Conservation (phyloP, 2,113 vertebrate genomes). For the Aspidoscelis tigris region DNA sequence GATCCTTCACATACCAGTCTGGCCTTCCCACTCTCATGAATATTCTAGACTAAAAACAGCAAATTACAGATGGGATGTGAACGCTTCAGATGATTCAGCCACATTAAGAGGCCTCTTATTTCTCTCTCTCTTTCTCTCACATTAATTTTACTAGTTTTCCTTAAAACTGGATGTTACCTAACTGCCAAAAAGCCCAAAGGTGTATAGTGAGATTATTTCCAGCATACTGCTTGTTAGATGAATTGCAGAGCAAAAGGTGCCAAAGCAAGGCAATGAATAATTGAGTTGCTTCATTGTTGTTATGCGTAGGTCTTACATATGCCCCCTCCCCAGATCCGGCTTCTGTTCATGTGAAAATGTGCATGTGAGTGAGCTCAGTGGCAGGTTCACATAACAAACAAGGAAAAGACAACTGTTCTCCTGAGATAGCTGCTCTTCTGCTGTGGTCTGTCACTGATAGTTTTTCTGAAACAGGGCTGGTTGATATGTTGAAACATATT, state of each 20-base stretch:
- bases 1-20: too few species aligned
- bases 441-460: neutral
- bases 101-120: constrained; percentile 40
- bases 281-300: neutral
- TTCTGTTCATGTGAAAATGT: constrained; percentile 8
- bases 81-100: constrained; percentile 4
- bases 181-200: constrained; percentile 6
- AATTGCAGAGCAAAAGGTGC: constrained; percentile 59
- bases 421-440: neutral
- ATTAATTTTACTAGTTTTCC: constrained; percentile 1
- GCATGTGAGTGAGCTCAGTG: too few species aligned
- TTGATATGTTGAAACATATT: neutral
- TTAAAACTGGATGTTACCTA: constrained; percentile 2
- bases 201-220: constrained; percentile 49
- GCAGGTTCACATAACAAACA: too few species aligned
- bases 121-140: neutral
- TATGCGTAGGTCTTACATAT: neutral
- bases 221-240: constrained; percentile 46
- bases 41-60: too few species aligned
- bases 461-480: neutral
- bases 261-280: constrained; percentile 22
- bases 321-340: neutral
- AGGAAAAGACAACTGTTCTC: too few species aligned
- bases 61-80: too few species aligned
- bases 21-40: too few species aligned